Percentiles rank a stretch among this genome's conserved stretches.
Conservation (phyloP, 2,113 vertebrate genomes). For the Larimichthys crocea region DNA sequence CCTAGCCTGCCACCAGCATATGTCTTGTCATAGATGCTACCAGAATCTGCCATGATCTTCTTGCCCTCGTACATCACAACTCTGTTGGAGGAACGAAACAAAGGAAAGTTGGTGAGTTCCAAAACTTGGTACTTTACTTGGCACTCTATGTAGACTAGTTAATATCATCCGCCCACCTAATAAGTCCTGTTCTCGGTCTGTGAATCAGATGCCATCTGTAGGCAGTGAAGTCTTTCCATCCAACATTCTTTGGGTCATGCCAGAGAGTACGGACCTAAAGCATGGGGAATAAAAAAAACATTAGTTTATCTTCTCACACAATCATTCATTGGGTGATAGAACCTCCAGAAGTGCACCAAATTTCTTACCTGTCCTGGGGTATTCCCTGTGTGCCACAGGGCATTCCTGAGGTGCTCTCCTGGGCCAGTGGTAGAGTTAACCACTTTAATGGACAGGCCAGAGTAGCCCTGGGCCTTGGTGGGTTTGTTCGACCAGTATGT, state of each 20-base stretch:
- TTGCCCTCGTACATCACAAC: constrained; percentile 99
- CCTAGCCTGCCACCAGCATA: constrained; percentile 97
- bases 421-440: constrained; percentile 98
- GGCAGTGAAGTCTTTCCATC: constrained; percentile 99
- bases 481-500: constrained; percentile 97
- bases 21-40: constrained; percentile 97
- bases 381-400: constrained; percentile 98
- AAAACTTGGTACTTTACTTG: too few relatives aligned
- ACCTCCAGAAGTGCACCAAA: background rate
- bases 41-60: constrained; percentile 99
- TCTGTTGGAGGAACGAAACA: constrained; percentile 75
- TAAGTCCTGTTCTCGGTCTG: constrained; percentile 96
- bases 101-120: background rate
- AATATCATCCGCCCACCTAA: constrained; percentile 84
- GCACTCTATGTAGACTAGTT: background rate
- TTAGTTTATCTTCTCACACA: background rate
- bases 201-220: constrained; percentile 99
- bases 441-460: constrained; percentile 97
- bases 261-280: constrained; percentile 94
- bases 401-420: constrained; percentile 97
- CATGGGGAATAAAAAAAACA: background rate
- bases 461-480: constrained; percentile 97
- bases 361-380: constrained; percentile 92
- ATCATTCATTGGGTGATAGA: background rate
- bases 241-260: constrained; percentile 97